phyloP scores from a whole-genome alignment of 2,113 vertebrate species.

The Rhinolophus ferrumequinum region DNA sequence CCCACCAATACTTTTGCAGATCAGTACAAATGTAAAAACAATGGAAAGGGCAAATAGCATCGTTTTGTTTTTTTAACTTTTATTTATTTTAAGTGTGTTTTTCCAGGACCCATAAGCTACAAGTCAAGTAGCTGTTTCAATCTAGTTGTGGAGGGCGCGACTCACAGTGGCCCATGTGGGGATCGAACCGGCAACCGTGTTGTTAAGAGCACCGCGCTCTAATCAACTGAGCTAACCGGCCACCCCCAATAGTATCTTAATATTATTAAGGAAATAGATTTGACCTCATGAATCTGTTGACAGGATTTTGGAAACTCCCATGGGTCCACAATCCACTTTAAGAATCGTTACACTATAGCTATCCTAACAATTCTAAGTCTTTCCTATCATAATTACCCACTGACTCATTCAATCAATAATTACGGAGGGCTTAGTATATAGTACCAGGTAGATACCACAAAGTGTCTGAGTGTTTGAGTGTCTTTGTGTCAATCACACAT shows the following conservation, averaged over 20 bases:
- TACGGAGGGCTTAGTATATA: background rate
- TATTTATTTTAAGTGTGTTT: too few relatives aligned
- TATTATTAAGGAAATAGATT: background rate
- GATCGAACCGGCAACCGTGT: too few relatives aligned
- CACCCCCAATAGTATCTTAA: too few relatives aligned
- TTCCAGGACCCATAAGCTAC: too few relatives aligned
- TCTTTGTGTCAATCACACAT: background rate
- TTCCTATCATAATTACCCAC: background rate
- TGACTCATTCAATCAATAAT: background rate
- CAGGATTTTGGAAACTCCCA: background rate
- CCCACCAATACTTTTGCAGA: background rate
- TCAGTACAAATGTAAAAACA: constrained; percentile 8
- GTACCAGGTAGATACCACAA: background rate
- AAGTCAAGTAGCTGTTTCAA: too few relatives aligned
- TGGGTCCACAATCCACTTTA: background rate
- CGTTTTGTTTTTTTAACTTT: background rate
- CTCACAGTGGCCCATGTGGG: too few relatives aligned
- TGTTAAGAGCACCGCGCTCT: too few relatives aligned
- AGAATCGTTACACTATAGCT: background rate
- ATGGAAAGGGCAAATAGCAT: background rate
- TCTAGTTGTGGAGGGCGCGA: too few relatives aligned
- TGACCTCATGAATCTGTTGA: background rate
- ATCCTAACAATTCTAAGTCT: background rate
- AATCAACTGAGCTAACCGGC: too few relatives aligned
- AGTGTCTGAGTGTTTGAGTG: background rate